These are phyloP conservation scores for Nowickia ferox DNA, from an alignment of 2,888 invertebrate species.

Conservation along the genomic window DNA sequence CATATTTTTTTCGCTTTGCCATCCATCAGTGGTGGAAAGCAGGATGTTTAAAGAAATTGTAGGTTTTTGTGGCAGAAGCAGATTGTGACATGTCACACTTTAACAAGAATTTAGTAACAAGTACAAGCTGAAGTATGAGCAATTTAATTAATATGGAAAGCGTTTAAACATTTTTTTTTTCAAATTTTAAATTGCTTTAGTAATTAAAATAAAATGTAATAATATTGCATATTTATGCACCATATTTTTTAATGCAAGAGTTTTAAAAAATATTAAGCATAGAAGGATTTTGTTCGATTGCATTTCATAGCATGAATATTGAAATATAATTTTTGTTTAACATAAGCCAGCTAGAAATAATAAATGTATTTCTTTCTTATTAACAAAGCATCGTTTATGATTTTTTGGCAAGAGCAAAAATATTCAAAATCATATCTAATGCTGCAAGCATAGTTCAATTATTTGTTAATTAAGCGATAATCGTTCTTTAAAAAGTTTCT, in stretches of 20 bases:
- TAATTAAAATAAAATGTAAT: constrained; percentile 6
- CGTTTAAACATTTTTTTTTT: constrained; percentile 1
- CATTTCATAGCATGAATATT: too few relatives aligned
- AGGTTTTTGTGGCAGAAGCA: constrained; percentile 31
- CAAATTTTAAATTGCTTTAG: not conserved
- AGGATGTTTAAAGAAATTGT: constrained; percentile 42
- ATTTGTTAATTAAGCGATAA: too few relatives aligned
- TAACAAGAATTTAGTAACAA: constrained; percentile 55
- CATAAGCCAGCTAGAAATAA: too few relatives aligned
- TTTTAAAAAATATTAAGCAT: too few relatives aligned
- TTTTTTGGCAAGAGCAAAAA: too few relatives aligned
- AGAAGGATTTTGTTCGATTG: too few relatives aligned
- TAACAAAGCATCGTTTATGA: too few relatives aligned
- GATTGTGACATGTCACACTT: constrained; percentile 67
- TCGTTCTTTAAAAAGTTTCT: too few relatives aligned
- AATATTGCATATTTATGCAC: not conserved
- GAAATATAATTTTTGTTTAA: too few relatives aligned
- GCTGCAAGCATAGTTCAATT: too few relatives aligned
- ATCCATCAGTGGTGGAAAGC: not conserved
- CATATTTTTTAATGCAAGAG: not conserved
- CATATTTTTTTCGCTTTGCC: not conserved
- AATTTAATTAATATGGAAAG: constrained; percentile 33
- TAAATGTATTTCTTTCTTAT: too few relatives aligned
- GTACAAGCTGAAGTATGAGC: not conserved
- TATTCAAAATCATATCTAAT: too few relatives aligned